These are phyloP conservation scores for Cyrtorhinus lividipennis DNA, from an alignment of 1,140 invertebrate genomes.

Conservation along the genomic window DNA sequence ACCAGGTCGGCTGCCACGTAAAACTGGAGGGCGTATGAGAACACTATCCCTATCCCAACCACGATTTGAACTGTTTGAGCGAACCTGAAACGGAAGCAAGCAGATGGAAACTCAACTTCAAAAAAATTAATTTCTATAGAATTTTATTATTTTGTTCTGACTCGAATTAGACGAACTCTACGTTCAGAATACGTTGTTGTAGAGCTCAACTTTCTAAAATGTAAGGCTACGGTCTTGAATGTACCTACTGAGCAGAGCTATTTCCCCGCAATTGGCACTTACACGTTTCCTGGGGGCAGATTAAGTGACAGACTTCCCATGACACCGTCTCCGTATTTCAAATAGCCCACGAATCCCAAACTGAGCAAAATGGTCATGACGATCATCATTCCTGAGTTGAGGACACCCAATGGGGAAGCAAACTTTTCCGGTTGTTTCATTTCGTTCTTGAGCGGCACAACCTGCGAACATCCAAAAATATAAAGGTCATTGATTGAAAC, in stretches of 20 bases:
- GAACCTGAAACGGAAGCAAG: slow-evolving; percentile 34
- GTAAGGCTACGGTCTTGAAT: no score
- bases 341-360: slow-evolving; percentile 75
- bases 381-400: slow-evolving; percentile 74
- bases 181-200: no score
- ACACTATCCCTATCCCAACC: slow-evolving; percentile 82
- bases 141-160: no score
- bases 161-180: neutral
- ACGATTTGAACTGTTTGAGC: slow-evolving; percentile 74
- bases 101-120: slow-evolving; percentile 10
- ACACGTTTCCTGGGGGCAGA: slow-evolving; percentile 47
- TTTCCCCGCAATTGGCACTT: no score
- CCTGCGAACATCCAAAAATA: slow-evolving; percentile 42
- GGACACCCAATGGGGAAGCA: slow-evolving; percentile 62
- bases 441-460: slow-evolving; percentile 55
- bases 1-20: slow-evolving; percentile 92
- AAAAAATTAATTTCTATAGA: slow-evolving; percentile 8
- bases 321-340: slow-evolving; percentile 53
- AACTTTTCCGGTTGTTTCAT: slow-evolving; percentile 74
- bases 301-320: slow-evolving; percentile 59
- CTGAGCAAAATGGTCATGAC: slow-evolving; percentile 72
- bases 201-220: no score
- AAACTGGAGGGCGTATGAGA: slow-evolving; percentile 87
- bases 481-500: neutral
- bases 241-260: no score